These are phyloP conservation scores for Harpagoxenus sublaevis DNA, from an alignment of 2,888 invertebrate genomes.

Conservation along the genomic window DNA sequence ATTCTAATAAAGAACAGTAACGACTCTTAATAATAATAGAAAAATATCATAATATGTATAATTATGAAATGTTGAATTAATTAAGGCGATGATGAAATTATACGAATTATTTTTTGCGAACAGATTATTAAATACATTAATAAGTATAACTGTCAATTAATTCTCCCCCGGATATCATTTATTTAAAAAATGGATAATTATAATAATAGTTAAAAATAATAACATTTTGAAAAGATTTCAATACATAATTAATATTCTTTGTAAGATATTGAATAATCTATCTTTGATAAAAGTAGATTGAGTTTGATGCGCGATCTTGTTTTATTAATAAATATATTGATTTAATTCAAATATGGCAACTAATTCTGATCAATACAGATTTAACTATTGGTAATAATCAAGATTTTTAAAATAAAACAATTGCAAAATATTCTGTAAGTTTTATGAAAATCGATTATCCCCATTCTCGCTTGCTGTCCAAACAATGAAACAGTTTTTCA, in stretches of 20 bases:
- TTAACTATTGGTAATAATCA: neutral
- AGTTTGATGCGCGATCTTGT: neutral
- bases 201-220: constrained; percentile 8
- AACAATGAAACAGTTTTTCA: neutral
- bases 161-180: neutral
- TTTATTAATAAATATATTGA: constrained; percentile 1
- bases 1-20: neutral
- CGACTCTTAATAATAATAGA: neutral
- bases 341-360: constrained; percentile 2
- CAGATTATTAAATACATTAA: neutral
- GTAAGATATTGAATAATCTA: constrained; percentile 8
- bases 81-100: neutral
- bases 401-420: neutral
- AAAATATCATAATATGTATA: neutral
- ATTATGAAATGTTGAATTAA: neutral
- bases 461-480: neutral
- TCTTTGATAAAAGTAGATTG: constrained; percentile 4
- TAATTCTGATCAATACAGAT: neutral
- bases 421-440: neutral
- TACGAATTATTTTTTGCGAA: neutral
- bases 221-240: neutral
- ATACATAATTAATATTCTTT: constrained; percentile 8
- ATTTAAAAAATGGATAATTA: neutral
- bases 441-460: neutral
- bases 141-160: neutral